Evolutionary conservation across 2,888 invertebrate genomes (phyloP), one percentile per base, ranked within the genome.

Genomic region (Eurytoma californica): DNA sequence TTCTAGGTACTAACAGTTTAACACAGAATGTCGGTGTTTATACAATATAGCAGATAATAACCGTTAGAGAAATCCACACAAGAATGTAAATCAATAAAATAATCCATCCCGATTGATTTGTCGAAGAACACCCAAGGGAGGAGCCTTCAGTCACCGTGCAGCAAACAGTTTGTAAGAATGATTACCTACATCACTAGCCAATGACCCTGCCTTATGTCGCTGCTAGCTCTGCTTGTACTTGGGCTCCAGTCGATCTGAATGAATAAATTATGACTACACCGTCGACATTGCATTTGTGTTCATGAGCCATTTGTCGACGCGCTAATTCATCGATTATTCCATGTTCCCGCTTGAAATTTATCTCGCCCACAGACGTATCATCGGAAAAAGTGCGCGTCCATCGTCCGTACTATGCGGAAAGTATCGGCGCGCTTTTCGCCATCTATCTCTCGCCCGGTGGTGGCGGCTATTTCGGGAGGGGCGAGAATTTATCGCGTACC

Each of bases 401-500:
- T 55, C 55, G 39, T 68, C 76, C 80, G 83, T 84, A 83, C 81
- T 83, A 82, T 80, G 80, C 77, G 80, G 39, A 39, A 39, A 39
- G 39, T 39, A 39, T 39, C 39, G 39, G 39, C 77, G 80, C 78
- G 51, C 77, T 72, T 82, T 72, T 68, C 68, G 57, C 49, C 51
- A 47, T 60, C 61, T 16, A 49, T 58, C 57, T 58, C 51, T 55
- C 55, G 68, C 53, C 53, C n/a, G 53, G 39, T 18, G 76, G 81
- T 60, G 69, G 79, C 63, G 78, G 82, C 78, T 82, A 83, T 83
- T 83, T 82, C 79, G 80, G 82, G 82, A 78, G 39, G 39, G 39
- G 39, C 39, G 39, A 39, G 83, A 84, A 84, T 84, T 84, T 84
- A 84, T 84, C 83, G 83, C 82, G 73, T 77, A 70, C 79, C 82